Evolutionary conservation across 2,113 vertebrate genomes (phyloP), one percentile per base, ranked within the genome.

Genomic region (Paracanthobrama guichenoti): DNA sequence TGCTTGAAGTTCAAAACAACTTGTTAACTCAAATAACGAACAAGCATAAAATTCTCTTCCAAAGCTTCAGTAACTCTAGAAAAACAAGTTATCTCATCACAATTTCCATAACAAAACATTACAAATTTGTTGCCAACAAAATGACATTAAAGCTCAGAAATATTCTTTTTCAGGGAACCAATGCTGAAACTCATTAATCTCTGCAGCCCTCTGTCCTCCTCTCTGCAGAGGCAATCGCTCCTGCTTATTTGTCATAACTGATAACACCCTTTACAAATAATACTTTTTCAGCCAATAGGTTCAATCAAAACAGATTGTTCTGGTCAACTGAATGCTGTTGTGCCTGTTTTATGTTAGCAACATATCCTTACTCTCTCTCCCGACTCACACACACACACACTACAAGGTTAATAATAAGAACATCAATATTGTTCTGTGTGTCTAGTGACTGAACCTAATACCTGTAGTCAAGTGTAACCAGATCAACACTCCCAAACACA

Each of bases 281-380:
- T 93, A 91, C 93, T 95, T 94, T 94, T 93, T 93, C 92, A 89
- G 88, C 87, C 88, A 91, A 91, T 87, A 88, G 89, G 90, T 89
- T 87, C 93, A 93, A 94, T 94, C 90, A 86, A 88, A 89, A 91
- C 82, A 90, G 88, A 92, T 90, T 88, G 89, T 89, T 74, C 90
- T 90, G 94, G 95, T 96, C 95, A 97, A 97, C 97, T 96, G 95
- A 94, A 96, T 94, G 91, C 26, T 80, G 24, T 82, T 57, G 44
- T 82, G 62, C 92, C 91, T 94, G 95, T 97, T 97, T 96, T 96
- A 97, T 97, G 96, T 91, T 95, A 93, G 89, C 91, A 84, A 83
- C 92, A 93, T 93, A 81, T 81, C 42, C 13, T 60, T 60, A 67
- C 24, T 42, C 28, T 48, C 42, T 11, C 59, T 53, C 44, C 26